These are phyloP conservation scores for Helarctos malayanus DNA, from an alignment of 2,797 vertebrate species.

Conservation along the genomic window DNA sequence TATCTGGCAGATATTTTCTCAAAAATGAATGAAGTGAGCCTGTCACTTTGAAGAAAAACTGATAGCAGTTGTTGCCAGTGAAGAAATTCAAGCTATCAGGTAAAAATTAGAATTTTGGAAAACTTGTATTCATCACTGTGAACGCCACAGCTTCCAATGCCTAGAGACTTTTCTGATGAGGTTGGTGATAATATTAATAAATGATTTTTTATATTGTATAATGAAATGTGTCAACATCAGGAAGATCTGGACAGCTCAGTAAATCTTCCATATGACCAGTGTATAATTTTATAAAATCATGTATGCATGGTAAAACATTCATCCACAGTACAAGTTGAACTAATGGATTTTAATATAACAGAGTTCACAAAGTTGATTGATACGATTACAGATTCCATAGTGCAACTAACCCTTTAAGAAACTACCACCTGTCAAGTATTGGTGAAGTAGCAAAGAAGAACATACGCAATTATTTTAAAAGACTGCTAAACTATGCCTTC, in stretches of 20 bases:
- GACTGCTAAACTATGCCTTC: not conserved
- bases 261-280: not conserved
- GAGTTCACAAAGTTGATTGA: not conserved
- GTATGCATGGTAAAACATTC: not conserved
- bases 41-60: not conserved
- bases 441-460: slow-evolving; percentile 7
- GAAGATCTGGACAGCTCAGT: not conserved
- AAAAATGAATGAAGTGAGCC: not conserved
- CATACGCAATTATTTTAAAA: not conserved
- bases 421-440: not conserved
- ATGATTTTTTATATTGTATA: not conserved
- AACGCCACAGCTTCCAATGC: not conserved
- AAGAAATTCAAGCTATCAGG: not conserved
- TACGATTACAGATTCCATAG: not conserved
- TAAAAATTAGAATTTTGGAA: not conserved
- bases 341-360: not conserved
- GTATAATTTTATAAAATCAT: not conserved
- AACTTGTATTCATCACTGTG: not conserved
- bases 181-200: not conserved
- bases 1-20: not conserved
- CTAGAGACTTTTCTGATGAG: not conserved
- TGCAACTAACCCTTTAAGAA: not conserved
- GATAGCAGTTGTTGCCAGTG: not conserved
- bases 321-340: not conserved
- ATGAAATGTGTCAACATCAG: not conserved